Percentiles rank a stretch among this genome's conserved stretches.
Evolutionary conservation across 2,888 invertebrate genomes (phyloP).

Genomic region (Cepaea hortensis): DNA sequence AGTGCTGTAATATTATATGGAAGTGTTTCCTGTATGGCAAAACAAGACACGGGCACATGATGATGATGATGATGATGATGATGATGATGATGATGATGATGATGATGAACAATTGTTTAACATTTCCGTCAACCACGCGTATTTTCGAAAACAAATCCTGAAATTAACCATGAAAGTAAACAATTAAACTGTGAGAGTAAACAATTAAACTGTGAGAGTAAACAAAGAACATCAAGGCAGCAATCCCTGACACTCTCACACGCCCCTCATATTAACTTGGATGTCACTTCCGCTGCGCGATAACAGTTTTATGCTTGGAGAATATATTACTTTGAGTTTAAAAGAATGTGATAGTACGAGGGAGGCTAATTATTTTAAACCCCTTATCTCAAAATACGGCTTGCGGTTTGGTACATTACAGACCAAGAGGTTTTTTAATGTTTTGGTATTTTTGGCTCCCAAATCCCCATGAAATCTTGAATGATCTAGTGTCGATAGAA

Average conservation of each 20-base stretch:
- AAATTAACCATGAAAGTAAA: no score
- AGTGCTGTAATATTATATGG: no score
- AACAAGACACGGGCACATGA: not conserved
- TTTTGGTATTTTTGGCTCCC: slow-evolving; percentile 31
- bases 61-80: not conserved
- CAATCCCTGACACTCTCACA: not conserved
- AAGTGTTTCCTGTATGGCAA: no score
- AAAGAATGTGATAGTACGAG: not conserved
- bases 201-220: no score
- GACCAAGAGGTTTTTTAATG: slow-evolving; percentile 12
- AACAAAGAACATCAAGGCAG: no score
- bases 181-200: no score
- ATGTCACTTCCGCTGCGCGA: not conserved
- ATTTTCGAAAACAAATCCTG: no score
- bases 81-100: not conserved
- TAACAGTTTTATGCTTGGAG: not conserved
- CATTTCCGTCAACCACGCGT: not conserved
- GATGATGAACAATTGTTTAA: not conserved
- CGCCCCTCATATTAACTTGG: not conserved
- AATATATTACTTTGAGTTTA: no score
- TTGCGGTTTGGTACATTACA: slow-evolving; percentile 11
- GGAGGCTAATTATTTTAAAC: not conserved
- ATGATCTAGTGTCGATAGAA: slow-evolving; percentile 33
- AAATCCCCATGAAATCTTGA: slow-evolving; percentile 35
- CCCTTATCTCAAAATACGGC: not conserved